Conservation (phyloP, 30 jellyfish, hydroid and myxozoan species). For the Clytia hemisphaerica region DNA sequence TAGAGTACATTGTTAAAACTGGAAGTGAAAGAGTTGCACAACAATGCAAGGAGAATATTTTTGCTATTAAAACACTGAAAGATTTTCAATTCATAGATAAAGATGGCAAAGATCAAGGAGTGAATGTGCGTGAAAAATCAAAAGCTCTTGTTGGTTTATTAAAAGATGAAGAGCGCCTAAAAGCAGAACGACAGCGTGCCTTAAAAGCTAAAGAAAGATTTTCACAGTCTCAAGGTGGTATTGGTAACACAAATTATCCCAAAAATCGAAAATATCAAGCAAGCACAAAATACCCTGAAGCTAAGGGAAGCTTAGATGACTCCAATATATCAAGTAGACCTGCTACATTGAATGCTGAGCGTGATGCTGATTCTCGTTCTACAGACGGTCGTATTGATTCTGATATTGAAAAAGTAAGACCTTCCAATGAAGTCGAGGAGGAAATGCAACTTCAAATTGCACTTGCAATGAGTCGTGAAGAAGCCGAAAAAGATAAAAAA, state of each 20-base stretch:
- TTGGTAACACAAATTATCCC: conserved; percentile 82
- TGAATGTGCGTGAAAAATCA: conserved; percentile 90
- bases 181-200: conserved; percentile 91
- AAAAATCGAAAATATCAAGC: conserved; percentile 54
- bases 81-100: conserved; percentile 93
- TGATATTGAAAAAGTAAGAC: conserved; percentile 93
- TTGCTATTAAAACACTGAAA: conserved; percentile 86
- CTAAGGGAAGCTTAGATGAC: conserved; percentile 72
- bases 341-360: conserved; percentile 45
- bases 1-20: conserved; percentile 90
- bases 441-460: conserved; percentile 97
- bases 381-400: conserved; percentile 82
- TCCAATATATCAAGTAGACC: conserved; percentile 65
- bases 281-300: conserved; percentile 18
- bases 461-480: conserved; percentile 93
- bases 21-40: conserved; percentile 98
- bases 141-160: conserved; percentile 72
- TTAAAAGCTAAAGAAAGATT: conserved; percentile 94
- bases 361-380: conserved; percentile 59
- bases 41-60: conserved; percentile 95
- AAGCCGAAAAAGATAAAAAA: conserved; percentile 68
- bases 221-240: conserved; percentile 98
- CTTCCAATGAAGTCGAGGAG: conserved; percentile 94
- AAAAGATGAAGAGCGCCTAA: conserved; percentile 86
- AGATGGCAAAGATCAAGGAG: conserved; percentile 98